Base-by-base conservation (phyloP, 2,888 invertebrate species). In the Orthosia cruda region DNA sequence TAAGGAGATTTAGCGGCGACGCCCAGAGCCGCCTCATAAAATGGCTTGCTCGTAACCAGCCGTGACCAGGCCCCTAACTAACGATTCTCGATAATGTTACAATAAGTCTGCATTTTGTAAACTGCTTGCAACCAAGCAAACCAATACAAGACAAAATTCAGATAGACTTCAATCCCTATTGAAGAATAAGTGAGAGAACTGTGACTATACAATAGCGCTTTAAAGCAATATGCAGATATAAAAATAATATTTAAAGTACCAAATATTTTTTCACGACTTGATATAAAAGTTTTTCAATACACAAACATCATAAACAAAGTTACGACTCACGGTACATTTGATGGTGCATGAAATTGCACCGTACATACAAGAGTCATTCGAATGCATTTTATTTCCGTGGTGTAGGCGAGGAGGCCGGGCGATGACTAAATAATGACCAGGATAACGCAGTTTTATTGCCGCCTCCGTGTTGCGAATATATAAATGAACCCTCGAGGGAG, bases 371-470 rank as follows among this genome's bases (percentile, higher is more conserved):
- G 85, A 93, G 93, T 93, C 93, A 93, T 95, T 93, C 90, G 88
- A 92, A 89, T 96, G 96, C 95, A 96, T 95, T 96, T 96, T 95
- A 96, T 95, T 93, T 93, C 90, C 92, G 79, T 87, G 79, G 88
- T 86, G 89, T 89, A 90, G 92, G 87, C 89, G 89, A 89, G 88
- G 91, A 93, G 93, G 92, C 92, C 91, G 89, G 93, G 94, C 93
- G 96, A 96, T 96, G 96, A 96, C 96, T 96, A 96, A 96, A 96
- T 96, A 96, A 96, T 96, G 96, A 96, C 96, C 92, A 91, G 96
- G 94, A 95, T 96, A 96, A 96, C 96, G 95, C 96, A 94, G 95
- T 95, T 96, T 96, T 96, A 96, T 96, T 95, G 94, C 96, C 91
- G 93, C 90, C 94, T 95, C 93, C 96, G 96, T 95, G 96, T 95